Evolutionary conservation across 2,797 vertebrate genomes (phyloP), one percentile per base, ranked within the genome.

Genomic region (Danionella dracula): DNA sequence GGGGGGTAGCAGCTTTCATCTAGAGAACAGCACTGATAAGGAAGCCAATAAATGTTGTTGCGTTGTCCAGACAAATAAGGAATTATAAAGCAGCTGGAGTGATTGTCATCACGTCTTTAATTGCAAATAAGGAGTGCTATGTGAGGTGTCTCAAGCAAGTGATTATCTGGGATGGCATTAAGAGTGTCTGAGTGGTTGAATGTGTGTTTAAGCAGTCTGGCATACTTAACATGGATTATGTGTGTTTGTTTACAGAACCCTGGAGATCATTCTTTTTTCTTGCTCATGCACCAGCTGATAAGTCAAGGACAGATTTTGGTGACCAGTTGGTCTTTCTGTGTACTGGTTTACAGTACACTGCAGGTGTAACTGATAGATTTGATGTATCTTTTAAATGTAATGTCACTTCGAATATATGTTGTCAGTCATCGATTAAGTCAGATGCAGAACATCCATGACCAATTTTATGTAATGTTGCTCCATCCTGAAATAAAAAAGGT

Each of bases 1-100:
- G 40, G 73, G 75, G 49, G 59, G 78, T 65, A 79, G 9, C 75
- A 75, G 68, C 85, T 89, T 89, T 89, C 82, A 88, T 90, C 81
- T 86, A 64, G 54, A 79, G 82, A 79, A 74, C 78, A 80, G n/a
- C 75, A 70, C 66, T 81, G 76, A 78, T 81, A 85, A 84, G 81
- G 84, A 76, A 79, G 68, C 76, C 69, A 62, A 68, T 78, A 79
- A 85, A 80, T 77, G 72, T 70, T 42, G 11, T 53, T 57, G 63
- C 57, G 42, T 57, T 49, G 44, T 68, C 77, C 63, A 7, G 53
- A 76, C 77, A 81, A 78, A 77, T 84, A 75, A 76, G 75, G 81
- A 84, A 84, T 83, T 81, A 85, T 75, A 76, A 76, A 70, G 78
- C 46, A 72, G 78, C 45, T 72, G 77, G 80, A 76, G 76, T 72